These are phyloP conservation scores for Pyrrhosoma nymphula DNA, from an alignment of 2,888 invertebrate species.

Conservation along the genomic window DNA sequence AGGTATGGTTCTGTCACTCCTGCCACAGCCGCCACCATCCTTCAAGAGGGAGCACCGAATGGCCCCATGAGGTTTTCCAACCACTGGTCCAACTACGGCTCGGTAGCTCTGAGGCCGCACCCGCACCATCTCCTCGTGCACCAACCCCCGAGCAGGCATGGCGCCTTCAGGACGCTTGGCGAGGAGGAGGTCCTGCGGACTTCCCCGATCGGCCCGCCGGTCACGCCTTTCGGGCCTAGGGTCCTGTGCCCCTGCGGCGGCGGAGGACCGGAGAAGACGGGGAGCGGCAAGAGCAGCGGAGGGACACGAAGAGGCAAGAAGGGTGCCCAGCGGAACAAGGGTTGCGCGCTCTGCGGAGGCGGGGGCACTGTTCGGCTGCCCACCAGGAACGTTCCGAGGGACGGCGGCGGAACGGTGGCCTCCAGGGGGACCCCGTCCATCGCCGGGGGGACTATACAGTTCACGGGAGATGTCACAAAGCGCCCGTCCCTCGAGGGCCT, in stretches of 20 bases:
- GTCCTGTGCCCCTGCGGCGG: constrained; percentile 42
- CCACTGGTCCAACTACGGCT: constrained; percentile 54
- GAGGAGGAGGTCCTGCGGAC: constrained; percentile 37
- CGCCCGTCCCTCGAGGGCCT: constrained; percentile 20
- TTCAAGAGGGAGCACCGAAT: constrained; percentile 36
- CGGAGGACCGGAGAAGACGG: not conserved
- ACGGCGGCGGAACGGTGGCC: constrained; percentile 25
- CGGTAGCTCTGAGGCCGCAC: constrained; percentile 31
- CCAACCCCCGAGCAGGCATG: constrained; percentile 37
- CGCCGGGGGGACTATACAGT: not conserved
- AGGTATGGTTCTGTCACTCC: constrained; percentile 38
- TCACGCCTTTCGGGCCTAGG: not conserved
- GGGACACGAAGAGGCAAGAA: constrained; percentile 32
- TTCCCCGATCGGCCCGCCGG: not conserved
- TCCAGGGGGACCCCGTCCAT: not conserved
- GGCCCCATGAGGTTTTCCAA: constrained; percentile 42
- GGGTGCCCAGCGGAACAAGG: constrained; percentile 28
- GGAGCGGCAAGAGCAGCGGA: not conserved
- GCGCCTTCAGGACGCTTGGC: constrained; percentile 3
- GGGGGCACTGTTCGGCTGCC: constrained; percentile 42
- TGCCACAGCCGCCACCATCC: constrained; percentile 21
- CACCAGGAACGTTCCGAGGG: not conserved
- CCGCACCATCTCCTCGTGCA: constrained; percentile 25
- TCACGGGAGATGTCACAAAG: not conserved
- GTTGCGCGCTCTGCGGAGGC: constrained; percentile 42